Evolutionary conservation across 2,797 vertebrate genomes (phyloP), one percentile per base, ranked within the genome.

Genomic region (Australoheros facetus): DNA sequence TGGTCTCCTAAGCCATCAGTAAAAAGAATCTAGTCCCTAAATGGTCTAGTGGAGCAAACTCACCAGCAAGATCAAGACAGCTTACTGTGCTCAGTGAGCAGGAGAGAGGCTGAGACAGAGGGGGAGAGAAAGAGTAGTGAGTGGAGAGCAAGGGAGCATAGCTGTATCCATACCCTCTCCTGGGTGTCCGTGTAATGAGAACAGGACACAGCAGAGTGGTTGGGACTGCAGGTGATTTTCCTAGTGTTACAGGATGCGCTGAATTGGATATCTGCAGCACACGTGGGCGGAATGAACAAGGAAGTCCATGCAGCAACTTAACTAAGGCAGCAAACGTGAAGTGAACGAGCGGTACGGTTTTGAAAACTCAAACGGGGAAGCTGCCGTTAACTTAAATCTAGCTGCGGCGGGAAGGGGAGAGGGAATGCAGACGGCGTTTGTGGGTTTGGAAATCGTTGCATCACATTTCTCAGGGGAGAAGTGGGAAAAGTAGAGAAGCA

Each of bases 151-250:
- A 57, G 55, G 23, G 77, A 74, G 75, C 19, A 58, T 79, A 56
- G 82, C 78, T 82, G 62, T 69, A 88, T 86, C 80, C 84, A 70
- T 57, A 73, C 77, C 58, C 82, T 85, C 89, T 88, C 86, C 78
- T 54, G 85, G 85, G 82, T 91, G 87, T 81, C 81, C 14, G 45
- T 85, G 80, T 88, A 89, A 91, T 91, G 86, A 88, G 89, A 87
- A 86, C 86, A 91, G 88, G 89, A 89, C 85, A 90, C 84, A 89
- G 90, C 85, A 89, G 81, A 87, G 80, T 39, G 83, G 73, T 60
- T 28, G 70, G 74, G 77, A 87, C 86, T 58, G 72, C 55, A 73
- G 84, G 60, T 83, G 82, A 82, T 85, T 88, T 87, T 83, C 78
- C 77, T 77, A 71, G 80, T 59, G 17, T 76, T 87, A 81, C 77